These are phyloP conservation scores for Ornithorhynchus anatinus DNA, from an alignment of 2,113 vertebrate species.

Conservation along the genomic window DNA sequence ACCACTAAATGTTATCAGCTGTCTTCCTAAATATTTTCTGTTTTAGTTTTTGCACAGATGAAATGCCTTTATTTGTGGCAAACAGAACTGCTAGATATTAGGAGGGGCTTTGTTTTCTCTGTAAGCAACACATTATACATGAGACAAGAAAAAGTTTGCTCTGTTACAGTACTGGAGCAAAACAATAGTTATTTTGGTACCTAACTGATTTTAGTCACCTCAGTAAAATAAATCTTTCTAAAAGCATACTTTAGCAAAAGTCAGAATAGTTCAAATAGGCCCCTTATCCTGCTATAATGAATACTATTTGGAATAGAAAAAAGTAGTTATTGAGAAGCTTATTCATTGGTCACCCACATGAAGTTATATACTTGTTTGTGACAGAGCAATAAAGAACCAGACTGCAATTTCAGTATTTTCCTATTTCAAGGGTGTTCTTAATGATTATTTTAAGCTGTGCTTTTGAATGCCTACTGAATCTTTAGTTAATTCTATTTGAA, in stretches of 20 bases:
- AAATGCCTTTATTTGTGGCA: slow-evolving; percentile 6
- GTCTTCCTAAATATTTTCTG: not conserved
- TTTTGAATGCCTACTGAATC: no score
- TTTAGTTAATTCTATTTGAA: no score
- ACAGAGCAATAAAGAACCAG: no score
- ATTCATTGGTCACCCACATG: no score
- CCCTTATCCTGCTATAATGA: no score
- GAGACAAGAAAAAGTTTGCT: not conserved
- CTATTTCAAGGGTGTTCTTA: no score
- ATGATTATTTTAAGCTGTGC: no score
- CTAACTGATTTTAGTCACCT: not conserved
- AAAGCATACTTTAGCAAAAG: not conserved
- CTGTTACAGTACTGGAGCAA: not conserved
- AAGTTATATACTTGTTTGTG: no score
- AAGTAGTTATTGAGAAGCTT: no score
- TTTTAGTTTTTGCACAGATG: not conserved
- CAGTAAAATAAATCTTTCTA: not conserved
- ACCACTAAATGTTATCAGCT: not conserved
- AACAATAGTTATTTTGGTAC: not conserved
- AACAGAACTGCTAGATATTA: not conserved
- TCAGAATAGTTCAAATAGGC: not conserved
- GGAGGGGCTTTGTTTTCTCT: not conserved
- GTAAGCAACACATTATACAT: not conserved
- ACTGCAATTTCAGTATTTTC: no score
- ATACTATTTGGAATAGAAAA: no score